Conservation (phyloP, 1,140 invertebrate genomes). For the Papilio xuthus region DNA sequence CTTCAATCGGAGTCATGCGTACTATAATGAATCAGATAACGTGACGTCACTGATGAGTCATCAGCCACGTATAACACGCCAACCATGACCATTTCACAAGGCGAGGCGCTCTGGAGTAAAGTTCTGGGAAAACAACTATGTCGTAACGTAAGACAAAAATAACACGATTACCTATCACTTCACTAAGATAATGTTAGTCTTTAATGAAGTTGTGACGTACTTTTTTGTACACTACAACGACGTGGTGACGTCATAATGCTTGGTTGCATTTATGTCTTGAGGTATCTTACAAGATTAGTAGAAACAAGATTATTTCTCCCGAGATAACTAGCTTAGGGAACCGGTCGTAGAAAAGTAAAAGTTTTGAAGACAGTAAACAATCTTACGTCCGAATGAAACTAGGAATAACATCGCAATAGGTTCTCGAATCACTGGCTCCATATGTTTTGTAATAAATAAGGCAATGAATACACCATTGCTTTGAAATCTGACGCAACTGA, state of each 20-base stretch:
- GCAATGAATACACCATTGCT: conserved; percentile 3
- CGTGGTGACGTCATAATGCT: too few relatives aligned
- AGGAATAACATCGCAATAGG: background rate
- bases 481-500: background rate
- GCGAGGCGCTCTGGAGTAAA: background rate
- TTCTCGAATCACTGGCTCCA: background rate
- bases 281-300: too few relatives aligned
- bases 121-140: conserved; percentile 1
- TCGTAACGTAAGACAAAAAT: background rate
- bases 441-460: conserved; percentile 7
- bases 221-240: too few relatives aligned
- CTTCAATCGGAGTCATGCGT: background rate
- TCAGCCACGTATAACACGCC: background rate
- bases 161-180: background rate
- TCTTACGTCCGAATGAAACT: background rate
- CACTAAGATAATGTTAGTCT: background rate
- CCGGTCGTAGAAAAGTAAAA: too few relatives aligned
- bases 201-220: background rate
- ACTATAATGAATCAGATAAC: conserved; percentile 7
- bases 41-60: conserved; percentile 12
- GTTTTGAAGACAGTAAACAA: too few relatives aligned
- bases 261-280: background rate
- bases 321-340: too few relatives aligned
- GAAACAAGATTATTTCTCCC: too few relatives aligned
- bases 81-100: background rate